phyloP scores from a whole-genome alignment of 2,113 vertebrate genomes.

The Coptodon bakossiorum region DNA sequence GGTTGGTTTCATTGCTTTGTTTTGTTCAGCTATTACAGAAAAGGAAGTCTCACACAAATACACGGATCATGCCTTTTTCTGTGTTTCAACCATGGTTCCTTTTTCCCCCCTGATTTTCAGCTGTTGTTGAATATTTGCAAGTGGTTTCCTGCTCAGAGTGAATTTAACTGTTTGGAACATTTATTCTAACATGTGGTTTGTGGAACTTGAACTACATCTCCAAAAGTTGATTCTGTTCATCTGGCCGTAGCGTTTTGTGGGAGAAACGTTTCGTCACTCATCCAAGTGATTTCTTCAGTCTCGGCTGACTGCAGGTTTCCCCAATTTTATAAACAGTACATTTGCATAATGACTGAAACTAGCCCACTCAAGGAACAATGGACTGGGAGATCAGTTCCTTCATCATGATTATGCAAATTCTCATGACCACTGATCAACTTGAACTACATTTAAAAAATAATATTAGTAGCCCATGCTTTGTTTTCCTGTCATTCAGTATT shows the following conservation, averaged over 20 bases:
- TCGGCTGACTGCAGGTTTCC: neutral
- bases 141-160: neutral
- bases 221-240: neutral
- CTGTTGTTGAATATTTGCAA: neutral
- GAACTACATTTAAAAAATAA: neutral
- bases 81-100: neutral
- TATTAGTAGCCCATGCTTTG: neutral
- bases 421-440: neutral
- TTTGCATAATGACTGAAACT: neutral
- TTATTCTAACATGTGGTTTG: neutral
- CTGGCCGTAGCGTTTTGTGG: neutral
- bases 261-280: neutral
- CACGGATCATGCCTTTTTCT: neutral
- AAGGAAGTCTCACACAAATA: neutral
- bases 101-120: fast-evolving
- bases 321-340: neutral
- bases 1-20: neutral
- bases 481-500: neutral
- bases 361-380: neutral
- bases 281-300: fast-evolving
- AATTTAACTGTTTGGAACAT: neutral
- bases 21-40: neutral
- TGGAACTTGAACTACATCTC: neutral
- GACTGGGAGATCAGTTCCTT: neutral
- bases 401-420: neutral